phyloP scores from a whole-genome alignment of 2,113 vertebrate genomes.

The Melozone crissalis region DNA sequence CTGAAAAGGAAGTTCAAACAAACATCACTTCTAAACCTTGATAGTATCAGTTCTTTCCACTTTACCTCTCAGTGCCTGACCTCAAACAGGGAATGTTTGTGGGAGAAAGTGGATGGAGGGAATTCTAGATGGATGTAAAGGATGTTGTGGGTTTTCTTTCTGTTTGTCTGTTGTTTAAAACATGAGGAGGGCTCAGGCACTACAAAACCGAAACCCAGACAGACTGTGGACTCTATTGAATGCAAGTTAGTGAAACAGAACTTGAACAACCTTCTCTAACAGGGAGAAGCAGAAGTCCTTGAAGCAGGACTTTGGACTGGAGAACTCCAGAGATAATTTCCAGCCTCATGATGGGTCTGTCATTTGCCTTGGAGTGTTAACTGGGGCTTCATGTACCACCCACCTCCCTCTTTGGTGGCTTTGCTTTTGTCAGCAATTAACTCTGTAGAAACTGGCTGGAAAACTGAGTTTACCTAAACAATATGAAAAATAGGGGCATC shows the following conservation, averaged over 20 bases:
- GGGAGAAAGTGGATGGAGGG: background rate
- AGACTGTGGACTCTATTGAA: background rate
- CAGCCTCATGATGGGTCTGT: background rate
- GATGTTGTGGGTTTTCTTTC: background rate
- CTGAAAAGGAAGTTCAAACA: background rate
- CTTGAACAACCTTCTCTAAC: background rate
- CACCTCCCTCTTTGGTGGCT: background rate
- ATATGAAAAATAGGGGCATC: background rate
- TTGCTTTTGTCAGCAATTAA: background rate
- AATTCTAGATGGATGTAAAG: background rate
- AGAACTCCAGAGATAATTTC: background rate
- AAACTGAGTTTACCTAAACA: background rate
- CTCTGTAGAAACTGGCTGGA: background rate
- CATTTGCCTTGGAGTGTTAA: background rate
- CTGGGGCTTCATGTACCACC: background rate
- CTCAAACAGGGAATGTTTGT: background rate
- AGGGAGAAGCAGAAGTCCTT: background rate
- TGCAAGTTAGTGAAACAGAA: background rate
- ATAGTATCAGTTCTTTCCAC: background rate
- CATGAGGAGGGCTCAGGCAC: background rate
- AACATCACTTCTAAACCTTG: background rate
- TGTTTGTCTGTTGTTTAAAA: background rate
- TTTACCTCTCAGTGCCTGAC: background rate
- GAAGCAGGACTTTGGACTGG: background rate
- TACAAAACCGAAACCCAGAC: background rate